Evolutionary conservation across 2,797 vertebrate genomes (phyloP), one percentile per base, ranked within the genome.

Genomic region (Molossus alvarezi): DNA sequence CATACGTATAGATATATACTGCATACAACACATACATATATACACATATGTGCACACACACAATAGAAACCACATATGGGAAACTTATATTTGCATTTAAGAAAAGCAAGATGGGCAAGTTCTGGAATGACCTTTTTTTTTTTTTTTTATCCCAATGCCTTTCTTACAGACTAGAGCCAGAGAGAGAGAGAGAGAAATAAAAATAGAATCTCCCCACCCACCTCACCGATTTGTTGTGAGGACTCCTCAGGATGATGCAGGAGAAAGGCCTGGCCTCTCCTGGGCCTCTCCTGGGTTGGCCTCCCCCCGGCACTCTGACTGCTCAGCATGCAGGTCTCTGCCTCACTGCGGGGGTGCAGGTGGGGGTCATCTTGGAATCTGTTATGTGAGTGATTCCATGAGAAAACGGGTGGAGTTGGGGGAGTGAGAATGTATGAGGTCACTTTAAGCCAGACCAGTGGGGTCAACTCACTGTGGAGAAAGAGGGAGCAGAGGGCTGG

Each of bases 51-150:
- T 5, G 21, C 0, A 3, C 6, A 37, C 20, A 83, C 23, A 82
- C 41, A 37, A 84, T 48, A 58, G 48, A 11, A 71, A 41, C 18
- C 51, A 53, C 60, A 77, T 57, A 58, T 48, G 45, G 29, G 58
- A 87, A 80, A 92, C n/a, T 82, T 79, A 90, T 10, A 33, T n/a
- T 73, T 71, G 29, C 11, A 12, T 94, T 91, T 83, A 14, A 90
- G 76, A 45, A 15, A 81, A 88, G 29, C 18, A 21, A 94, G 29
- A 80, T 81, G n/a, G 71, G 15, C 25, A 71, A 62, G 29, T 88
- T 93, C 75, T 96, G 64, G 62, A 87, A 85, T 85, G 18, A n/a
- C 14, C 23, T 71, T 57, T 48, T 18, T 29, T 58, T 58, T 8
- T 10, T 29, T 71, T 48, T 48, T 18, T 29, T 58, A 58, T 8